These are phyloP conservation scores for Drosophila kambysellisi DNA, from an alignment of 2,888 invertebrate genomes.

Conservation along the genomic window DNA sequence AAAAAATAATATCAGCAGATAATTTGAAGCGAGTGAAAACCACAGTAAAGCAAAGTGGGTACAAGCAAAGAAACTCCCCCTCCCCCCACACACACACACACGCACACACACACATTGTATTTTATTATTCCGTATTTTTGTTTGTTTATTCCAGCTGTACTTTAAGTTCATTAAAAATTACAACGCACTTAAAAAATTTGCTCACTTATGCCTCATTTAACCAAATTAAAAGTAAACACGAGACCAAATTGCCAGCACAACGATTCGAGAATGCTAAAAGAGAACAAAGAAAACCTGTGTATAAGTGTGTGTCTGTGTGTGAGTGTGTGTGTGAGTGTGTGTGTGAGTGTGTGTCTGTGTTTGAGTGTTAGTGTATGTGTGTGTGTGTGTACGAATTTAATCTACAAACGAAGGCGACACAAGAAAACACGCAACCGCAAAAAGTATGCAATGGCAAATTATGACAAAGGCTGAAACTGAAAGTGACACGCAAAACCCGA, in stretches of 20 bases:
- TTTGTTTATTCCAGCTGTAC: conserved; percentile 13
- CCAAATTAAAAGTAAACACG: conserved; percentile 80
- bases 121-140: conserved; percentile 1
- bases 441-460: conserved; percentile 73
- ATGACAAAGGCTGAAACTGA: conserved; percentile 58
- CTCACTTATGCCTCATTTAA: conserved; percentile 79
- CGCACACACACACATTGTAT: conserved; percentile 14
- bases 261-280: conserved; percentile 29
- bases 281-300: conserved; percentile 26
- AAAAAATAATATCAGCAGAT: background rate
- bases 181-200: conserved; percentile 74
- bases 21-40: conserved; percentile 1
- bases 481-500: conserved; percentile 60
- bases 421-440: conserved; percentile 55
- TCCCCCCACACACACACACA: too few species aligned
- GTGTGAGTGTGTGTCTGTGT: conserved; percentile 23
- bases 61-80: too few species aligned
- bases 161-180: conserved; percentile 76
- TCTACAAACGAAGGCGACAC: conserved; percentile 47
- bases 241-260: conserved; percentile 52
- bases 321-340: conserved; percentile 13
- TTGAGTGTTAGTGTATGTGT: too few species aligned
- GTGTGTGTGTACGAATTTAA: conserved; percentile 58
- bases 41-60: conserved; percentile 11
- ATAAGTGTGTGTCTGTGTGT: conserved; percentile 5